Conservation (phyloP, 1,140 invertebrate genomes). For the Atopsyche davidsoni region DNA sequence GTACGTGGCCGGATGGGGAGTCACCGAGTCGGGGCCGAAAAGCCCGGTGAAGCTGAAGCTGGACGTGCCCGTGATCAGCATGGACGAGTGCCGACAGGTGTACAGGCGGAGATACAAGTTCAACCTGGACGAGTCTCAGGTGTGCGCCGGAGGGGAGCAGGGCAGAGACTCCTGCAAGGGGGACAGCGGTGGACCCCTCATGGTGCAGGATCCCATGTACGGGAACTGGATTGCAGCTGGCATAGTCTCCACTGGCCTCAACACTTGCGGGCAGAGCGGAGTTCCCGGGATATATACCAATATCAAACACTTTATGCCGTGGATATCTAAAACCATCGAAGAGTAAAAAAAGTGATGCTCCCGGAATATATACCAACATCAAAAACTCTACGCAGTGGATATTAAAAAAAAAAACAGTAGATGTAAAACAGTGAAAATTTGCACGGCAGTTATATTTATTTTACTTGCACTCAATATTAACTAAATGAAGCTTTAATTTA, state of each 20-base stretch:
- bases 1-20: slow-evolving; percentile 26
- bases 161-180: slow-evolving; percentile 64
- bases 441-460: too few relatives aligned
- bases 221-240: slow-evolving; percentile 45
- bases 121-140: slow-evolving; percentile 2
- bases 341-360: not conserved
- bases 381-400: too few relatives aligned
- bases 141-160: slow-evolving; percentile 56
- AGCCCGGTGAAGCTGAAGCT: slow-evolving; percentile 47
- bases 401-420: too few relatives aligned
- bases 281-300: slow-evolving; percentile 36
- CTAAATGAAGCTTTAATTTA: too few relatives aligned
- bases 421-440: too few relatives aligned
- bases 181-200: slow-evolving; percentile 71
- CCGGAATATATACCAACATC: too few relatives aligned
- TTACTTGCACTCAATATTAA: too few relatives aligned
- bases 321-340: slow-evolving; percentile 35
- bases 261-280: slow-evolving; percentile 32
- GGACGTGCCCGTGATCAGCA: slow-evolving; percentile 36
- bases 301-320: slow-evolving; percentile 35
- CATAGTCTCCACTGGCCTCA: slow-evolving; percentile 56
- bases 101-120: slow-evolving; percentile 33
- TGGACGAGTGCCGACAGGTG: slow-evolving; percentile 33
- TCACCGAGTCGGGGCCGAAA: slow-evolving; percentile 25
- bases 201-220: slow-evolving; percentile 42